These are phyloP conservation scores for Cetonia aurata DNA, from an alignment of 2,888 invertebrate species.

Conservation along the genomic window DNA sequence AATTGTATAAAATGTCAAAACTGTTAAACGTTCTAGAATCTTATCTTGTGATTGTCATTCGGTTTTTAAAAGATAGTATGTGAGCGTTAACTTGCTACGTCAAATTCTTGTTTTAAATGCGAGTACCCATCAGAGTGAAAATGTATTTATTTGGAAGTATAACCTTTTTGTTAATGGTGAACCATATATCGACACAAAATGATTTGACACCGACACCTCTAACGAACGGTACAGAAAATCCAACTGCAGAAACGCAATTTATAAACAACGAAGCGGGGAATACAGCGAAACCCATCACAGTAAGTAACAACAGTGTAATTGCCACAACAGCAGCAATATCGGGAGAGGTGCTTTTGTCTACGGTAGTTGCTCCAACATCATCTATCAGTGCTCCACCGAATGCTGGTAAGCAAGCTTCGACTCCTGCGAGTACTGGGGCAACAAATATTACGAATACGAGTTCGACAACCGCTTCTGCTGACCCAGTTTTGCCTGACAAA, in stretches of 20 bases:
- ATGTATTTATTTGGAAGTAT: constrained; percentile 46
- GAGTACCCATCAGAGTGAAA: constrained; percentile 47
- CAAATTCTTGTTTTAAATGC: constrained; percentile 47
- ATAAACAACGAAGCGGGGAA: constrained; percentile 26
- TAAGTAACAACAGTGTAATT: constrained; percentile 11
- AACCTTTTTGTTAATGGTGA: constrained; percentile 45
- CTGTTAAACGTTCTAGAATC: constrained; percentile 43
- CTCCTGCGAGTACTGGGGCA: not conserved
- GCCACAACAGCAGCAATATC: not conserved
- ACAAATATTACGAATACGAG: constrained; percentile 61
- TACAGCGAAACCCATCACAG: constrained; percentile 11
- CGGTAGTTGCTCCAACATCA: constrained; percentile 35
- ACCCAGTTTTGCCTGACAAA: constrained; percentile 87
- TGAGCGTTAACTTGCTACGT: constrained; percentile 16
- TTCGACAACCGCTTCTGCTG: constrained; percentile 73
- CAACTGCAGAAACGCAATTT: constrained; percentile 17
- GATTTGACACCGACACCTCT: constrained; percentile 41
- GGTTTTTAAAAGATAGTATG: constrained; percentile 39
- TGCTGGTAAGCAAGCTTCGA: constrained; percentile 9
- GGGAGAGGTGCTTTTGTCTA: constrained; percentile 14
- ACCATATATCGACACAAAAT: constrained; percentile 47
- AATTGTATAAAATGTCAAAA: constrained; percentile 29
- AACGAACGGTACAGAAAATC: constrained; percentile 25
- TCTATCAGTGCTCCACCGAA: not conserved
- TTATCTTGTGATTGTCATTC: constrained; percentile 32